Evolutionary conservation across 2,113 vertebrate species (phyloP).

Genomic region (Alligator mississippiensis): DNA sequence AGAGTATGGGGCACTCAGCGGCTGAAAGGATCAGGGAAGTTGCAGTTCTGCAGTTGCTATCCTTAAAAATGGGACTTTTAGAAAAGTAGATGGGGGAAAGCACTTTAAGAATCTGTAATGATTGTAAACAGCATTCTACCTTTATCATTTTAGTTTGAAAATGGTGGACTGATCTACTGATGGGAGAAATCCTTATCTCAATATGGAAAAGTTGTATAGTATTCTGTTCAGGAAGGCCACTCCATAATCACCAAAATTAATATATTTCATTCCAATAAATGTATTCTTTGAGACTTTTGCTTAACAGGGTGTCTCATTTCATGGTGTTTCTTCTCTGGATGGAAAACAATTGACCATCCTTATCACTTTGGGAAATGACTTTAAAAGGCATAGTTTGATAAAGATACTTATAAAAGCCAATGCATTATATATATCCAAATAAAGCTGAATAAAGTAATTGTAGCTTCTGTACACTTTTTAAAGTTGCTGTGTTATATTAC

Average conservation of each 20-base stretch:
- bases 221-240: not conserved
- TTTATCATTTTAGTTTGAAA: not conserved
- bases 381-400: conserved; percentile 22
- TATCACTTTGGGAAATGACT: conserved; percentile 28
- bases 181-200: not conserved
- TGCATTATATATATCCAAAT: not conserved
- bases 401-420: not conserved
- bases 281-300: not conserved
- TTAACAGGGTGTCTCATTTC: not conserved
- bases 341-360: not conserved
- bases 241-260: not conserved
- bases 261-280: not conserved
- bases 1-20: not conserved
- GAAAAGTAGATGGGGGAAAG: not conserved
- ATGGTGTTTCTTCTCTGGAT: not conserved
- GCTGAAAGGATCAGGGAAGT: not conserved
- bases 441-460: conserved; percentile 61
- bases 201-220: not conserved
- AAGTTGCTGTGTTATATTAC: conserved; percentile 28
- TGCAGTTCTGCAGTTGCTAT: too few species aligned
- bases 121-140: not conserved
- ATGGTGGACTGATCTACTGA: not conserved
- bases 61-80: not conserved
- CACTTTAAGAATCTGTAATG: not conserved
- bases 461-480: conserved; percentile 46